Evolutionary conservation across 1,140 invertebrate genomes (phyloP), one percentile per base, ranked within the genome.

Genomic region (Gryllus bimaculatus): DNA sequence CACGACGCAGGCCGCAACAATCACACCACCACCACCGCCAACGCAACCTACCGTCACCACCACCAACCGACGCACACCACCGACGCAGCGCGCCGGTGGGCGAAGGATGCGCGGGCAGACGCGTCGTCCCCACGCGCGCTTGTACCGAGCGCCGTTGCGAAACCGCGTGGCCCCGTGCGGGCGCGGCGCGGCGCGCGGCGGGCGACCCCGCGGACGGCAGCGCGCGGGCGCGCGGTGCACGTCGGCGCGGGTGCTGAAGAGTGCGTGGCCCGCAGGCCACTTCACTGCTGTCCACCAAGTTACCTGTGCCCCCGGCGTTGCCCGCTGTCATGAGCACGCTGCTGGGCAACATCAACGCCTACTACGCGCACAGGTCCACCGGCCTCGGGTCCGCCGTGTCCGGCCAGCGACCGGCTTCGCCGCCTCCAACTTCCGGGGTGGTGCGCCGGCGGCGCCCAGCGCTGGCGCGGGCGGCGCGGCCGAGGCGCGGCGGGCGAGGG

Each of bases 301-400:
- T 99, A 87, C 92, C 99, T 82, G 99, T 97, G 87, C 94, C 96
- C 73, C 94, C 96, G 73, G 97, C 98, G 76, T 98, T 99, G 8
- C 98, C 98, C 18, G 98, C 98, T 12, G 97, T 98, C 18, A 99
- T 99, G 96, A 98, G 96, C 82, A 99, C 97, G 48, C 89, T 99
- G 8, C 87, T 99, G 81, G 98, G 98, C 47, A 99, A 99, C 86
- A 99, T 99, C 83, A 99, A 99, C 86, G 98, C 98, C 80, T 99
- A 98, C 88, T 99, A 99, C 86, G 98, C 98, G 82, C 98, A 99
- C 85, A 99, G n/a, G n/a, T n/a, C 98, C 0, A 98, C 97, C n/a
- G 96, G 97, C 0, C 10, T 18, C 54, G 97, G 96, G 8, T 95
- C 96, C 15, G 97, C 97, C 49, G 98, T 99, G 12, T 99, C n/a